These are phyloP conservation scores for Stegana nigrithorax DNA, from an alignment of 2,888 invertebrate genomes.

Conservation along the genomic window DNA sequence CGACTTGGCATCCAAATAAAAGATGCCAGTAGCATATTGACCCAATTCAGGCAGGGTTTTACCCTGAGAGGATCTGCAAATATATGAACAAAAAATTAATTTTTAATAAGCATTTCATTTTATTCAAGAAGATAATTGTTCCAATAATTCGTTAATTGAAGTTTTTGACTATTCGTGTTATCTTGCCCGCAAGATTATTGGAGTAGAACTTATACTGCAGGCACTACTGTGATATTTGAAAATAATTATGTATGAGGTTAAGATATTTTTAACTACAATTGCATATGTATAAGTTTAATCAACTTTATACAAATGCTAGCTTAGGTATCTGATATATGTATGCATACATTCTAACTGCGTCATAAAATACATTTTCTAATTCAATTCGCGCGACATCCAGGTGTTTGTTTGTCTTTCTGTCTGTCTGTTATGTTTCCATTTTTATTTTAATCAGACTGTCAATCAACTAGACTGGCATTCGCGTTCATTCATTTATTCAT, in stretches of 20 bases:
- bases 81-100: neutral
- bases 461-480: too few species aligned
- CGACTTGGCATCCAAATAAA: constrained; percentile 89
- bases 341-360: constrained; percentile 5
- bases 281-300: neutral
- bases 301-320: too few species aligned
- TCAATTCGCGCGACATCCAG: neutral
- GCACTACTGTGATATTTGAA: neutral
- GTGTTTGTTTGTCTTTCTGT: neutral
- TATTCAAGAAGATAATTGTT: too few species aligned
- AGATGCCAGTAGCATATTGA: constrained; percentile 94
- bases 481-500: neutral
- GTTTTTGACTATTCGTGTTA: too few species aligned
- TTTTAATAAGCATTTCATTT: neutral
- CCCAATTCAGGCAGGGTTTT: constrained; percentile 88
- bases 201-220: too few species aligned
- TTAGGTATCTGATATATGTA: too few species aligned
- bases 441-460: neutral
- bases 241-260: neutral
- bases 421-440: neutral
- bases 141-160: too few species aligned
- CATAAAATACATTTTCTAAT: constrained; percentile 5
- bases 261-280: neutral
- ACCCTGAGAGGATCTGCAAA: constrained; percentile 80
- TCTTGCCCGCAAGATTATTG: too few species aligned